Evolutionary conservation across 2,113 vertebrate species (phyloP).

Genomic region (Riparia riparia): DNA sequence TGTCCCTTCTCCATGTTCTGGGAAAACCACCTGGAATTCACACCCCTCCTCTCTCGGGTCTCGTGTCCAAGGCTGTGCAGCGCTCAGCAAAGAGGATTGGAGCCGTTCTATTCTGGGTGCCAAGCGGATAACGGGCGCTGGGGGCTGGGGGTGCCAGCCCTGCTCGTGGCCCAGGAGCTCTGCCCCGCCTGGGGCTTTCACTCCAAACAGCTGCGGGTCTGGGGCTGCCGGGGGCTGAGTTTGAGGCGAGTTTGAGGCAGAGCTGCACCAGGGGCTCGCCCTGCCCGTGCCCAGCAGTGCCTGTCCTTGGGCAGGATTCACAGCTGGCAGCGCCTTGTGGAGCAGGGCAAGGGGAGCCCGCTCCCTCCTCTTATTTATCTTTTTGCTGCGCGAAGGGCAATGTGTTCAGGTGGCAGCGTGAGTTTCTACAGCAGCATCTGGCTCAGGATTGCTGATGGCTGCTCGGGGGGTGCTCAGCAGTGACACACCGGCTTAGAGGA

Average conservation of each 20-base stretch:
- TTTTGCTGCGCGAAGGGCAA: neutral
- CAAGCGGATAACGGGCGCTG: neutral
- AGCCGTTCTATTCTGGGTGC: neutral
- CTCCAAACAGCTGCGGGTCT: neutral
- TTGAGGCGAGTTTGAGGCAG: rapidly evolving
- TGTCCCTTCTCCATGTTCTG: neutral
- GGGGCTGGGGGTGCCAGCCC: neutral
- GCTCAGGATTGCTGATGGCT: slow-evolving; percentile 7
- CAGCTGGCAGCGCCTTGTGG: rapidly evolving
- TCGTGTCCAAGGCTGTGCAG: neutral
- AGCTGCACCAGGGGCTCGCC: rapidly evolving
- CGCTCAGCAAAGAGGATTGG: slow-evolving; percentile 27
- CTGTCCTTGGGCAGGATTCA: neutral
- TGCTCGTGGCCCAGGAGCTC: rapidly evolving
- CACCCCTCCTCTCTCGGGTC: neutral
- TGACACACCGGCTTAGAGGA: slow-evolving; percentile 1
- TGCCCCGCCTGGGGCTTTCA: neutral
- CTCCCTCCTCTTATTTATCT: neutral
- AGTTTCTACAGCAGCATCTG: slow-evolving; percentile 47
- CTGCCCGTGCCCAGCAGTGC: neutral
- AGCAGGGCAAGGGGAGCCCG: neutral
- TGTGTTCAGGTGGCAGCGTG: neutral
- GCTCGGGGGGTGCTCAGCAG: slow-evolving; percentile 56
- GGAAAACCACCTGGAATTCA: neutral
- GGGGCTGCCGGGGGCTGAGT: neutral